phyloP scores from a whole-genome alignment of 2,113 vertebrate species.

The Dicentrarchus labrax region DNA sequence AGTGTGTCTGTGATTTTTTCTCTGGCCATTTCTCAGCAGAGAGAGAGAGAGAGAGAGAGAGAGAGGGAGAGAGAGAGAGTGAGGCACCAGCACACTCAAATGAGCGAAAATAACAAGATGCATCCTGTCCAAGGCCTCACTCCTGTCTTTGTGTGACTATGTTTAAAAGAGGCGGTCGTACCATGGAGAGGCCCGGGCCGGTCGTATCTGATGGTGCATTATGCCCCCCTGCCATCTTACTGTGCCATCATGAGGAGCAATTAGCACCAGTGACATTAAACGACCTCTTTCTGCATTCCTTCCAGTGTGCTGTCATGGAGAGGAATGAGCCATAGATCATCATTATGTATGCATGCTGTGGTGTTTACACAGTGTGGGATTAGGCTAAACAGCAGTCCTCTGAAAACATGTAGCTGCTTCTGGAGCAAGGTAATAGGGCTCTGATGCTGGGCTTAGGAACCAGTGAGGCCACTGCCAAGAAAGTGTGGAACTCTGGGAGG shows the following conservation, averaged over 20 bases:
- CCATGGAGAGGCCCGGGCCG: slow-evolving; percentile 6
- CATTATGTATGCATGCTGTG: slow-evolving; percentile 58
- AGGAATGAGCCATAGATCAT: slow-evolving; percentile 58
- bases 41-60: slow-evolving; percentile 39
- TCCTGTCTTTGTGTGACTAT: slow-evolving; percentile 58
- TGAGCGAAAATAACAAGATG: slow-evolving; percentile 76
- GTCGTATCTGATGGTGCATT: slow-evolving; percentile 21
- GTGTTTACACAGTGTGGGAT: slow-evolving; percentile 67
- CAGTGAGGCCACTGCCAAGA: slow-evolving; percentile 45
- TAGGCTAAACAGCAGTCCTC: slow-evolving; percentile 57
- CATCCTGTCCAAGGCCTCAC: slow-evolving; percentile 70
- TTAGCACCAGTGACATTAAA: slow-evolving; percentile 65
- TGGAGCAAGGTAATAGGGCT: slow-evolving; percentile 11
- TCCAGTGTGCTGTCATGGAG: slow-evolving; percentile 73
- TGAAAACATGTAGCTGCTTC: slow-evolving; percentile 26
- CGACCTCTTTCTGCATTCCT: slow-evolving; percentile 69
- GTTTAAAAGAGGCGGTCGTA: slow-evolving; percentile 43
- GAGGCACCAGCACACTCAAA: slow-evolving; percentile 39
- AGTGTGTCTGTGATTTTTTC: slow-evolving; percentile 66
- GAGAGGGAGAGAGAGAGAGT: slow-evolving; percentile 24
- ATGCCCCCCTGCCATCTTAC: neutral
- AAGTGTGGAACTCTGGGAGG: slow-evolving; percentile 13
- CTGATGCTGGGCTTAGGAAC: neutral
- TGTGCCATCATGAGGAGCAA: slow-evolving; percentile 41
- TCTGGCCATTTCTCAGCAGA: slow-evolving; percentile 61